Conservation (phyloP, 2,797 vertebrate species). For the Choloepus didactylus region DNA sequence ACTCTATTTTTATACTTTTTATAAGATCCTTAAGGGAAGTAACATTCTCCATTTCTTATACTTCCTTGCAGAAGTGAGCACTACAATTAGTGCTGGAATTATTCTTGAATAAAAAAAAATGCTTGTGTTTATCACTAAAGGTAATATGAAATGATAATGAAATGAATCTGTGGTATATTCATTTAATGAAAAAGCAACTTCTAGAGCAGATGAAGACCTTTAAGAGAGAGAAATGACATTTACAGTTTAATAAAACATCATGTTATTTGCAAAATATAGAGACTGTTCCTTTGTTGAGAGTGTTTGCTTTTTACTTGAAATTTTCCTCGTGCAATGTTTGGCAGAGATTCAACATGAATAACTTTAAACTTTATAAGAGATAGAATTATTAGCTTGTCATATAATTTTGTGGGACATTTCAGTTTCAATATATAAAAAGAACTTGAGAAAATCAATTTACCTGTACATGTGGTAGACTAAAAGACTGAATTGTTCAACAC, state of each 20-base stretch:
- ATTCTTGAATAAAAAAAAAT: neutral
- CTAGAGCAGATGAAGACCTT: neutral
- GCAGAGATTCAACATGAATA: neutral
- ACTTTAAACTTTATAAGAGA: conserved; percentile 11
- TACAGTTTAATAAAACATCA: conserved; percentile 32
- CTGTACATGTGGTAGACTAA: neutral
- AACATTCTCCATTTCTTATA: neutral
- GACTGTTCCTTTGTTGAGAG: neutral
- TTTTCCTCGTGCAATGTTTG: neutral
- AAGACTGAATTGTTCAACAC: neutral
- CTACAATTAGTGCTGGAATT: conserved; percentile 32
- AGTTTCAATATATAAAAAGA: neutral
- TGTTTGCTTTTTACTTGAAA: conserved; percentile 21
- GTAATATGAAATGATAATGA: neutral
- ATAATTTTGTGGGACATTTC: neutral
- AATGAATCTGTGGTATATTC: neutral
- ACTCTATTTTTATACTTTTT: neutral
- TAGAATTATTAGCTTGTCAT: neutral
- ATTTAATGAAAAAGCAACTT: conserved; percentile 24
- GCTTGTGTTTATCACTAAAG: conserved; percentile 25
- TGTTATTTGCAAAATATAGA: conserved; percentile 22
- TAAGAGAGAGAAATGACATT: neutral
- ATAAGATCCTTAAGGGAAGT: neutral
- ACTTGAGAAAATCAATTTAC: conserved; percentile 24
- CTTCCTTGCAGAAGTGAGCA: neutral